Evolutionary conservation across 2,797 vertebrate species (phyloP).

Genomic region (Mastacembelus armatus): DNA sequence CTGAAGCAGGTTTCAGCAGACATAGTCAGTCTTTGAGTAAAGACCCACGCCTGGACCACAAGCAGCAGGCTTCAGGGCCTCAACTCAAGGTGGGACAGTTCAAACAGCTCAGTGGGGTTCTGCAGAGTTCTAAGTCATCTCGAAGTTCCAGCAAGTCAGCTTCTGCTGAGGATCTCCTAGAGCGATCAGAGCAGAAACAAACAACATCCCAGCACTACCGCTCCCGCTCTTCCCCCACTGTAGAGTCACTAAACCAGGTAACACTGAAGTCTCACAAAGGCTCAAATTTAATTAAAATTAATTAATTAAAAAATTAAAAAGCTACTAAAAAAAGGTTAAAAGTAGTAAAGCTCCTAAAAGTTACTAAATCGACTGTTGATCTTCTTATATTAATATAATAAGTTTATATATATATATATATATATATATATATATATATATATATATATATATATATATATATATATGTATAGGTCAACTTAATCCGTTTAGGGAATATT

Average conservation of each 20-base stretch:
- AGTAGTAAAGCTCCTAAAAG: too few species aligned
- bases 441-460: too few species aligned
- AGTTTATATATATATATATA: too few species aligned
- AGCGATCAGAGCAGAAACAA: constrained; percentile 75
- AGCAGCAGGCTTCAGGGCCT: background rate
- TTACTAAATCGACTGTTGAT: too few species aligned
- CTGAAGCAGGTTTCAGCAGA: constrained; percentile 62
- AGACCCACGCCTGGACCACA: constrained; percentile 6
- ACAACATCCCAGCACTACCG: constrained; percentile 81
- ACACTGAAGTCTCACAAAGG: background rate
- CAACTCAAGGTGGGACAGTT: constrained; percentile 31
- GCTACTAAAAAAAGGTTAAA: too few species aligned
- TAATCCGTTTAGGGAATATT: too few species aligned
- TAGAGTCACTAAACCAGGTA: constrained; percentile 87
- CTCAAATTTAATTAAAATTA: background rate
- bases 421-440: too few species aligned
- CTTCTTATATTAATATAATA: too few species aligned
- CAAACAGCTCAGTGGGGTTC: constrained; percentile 57
- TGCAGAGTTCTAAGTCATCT: constrained; percentile 53
- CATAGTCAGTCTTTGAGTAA: constrained; percentile 35
- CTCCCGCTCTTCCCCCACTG: constrained; percentile 88
- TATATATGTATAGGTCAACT: too few species aligned
- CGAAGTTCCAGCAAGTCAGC: constrained; percentile 85
- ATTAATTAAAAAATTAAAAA: too few species aligned
- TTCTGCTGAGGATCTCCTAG: constrained; percentile 91